Base-by-base conservation (phyloP, 1,140 invertebrate species). In the Bombus superbus region DNA sequence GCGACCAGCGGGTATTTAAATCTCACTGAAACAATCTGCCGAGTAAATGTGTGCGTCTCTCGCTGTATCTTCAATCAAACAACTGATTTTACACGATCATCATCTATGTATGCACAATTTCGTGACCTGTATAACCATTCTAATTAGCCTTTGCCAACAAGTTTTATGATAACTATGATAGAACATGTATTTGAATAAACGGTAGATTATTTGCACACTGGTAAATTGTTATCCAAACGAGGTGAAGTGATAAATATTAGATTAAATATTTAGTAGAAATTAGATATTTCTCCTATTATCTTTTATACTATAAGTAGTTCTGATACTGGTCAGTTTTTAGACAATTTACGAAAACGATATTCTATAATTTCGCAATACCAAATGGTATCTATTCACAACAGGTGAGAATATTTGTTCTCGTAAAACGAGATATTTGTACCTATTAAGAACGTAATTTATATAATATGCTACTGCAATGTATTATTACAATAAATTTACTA, bases 1-100 rank as follows among this genome's bases (percentile, higher is more conserved):
- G 89, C 78, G 74, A 86, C 74, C 42, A 35, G 32, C 64, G 44
- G 85, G 79, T 89, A 89, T 91, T 91, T 90, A 89, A 91, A 91
- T 91, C 89, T 91, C 80, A 35, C 72, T 69, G 80, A 57, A 62
- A 75, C 89, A 80, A 89, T 91, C 80, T 73, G 85, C 18, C 22
- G 32, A 25, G 15, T 22, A 53, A 53, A 25, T 32, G 68, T 32
- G 40, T 2, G 79, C 57, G 59, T 22, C 78, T 53, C 40, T 57
- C 25, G 78, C 18, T 11, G 28, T 32, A 15, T 73, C 15, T 32
- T 38, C n/a, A 42, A 10, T 68, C 28, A 66, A 80, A 89, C 87
- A 89, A 72, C 84, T 71, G 83, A 89, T 89, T 86, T 66, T 47
- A 74, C 75, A 13, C 35, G 79, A 18, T 71, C 4, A 69, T 66